These are phyloP conservation scores for Leucania comma DNA, from an alignment of 2,888 invertebrate genomes.

Conservation along the genomic window DNA sequence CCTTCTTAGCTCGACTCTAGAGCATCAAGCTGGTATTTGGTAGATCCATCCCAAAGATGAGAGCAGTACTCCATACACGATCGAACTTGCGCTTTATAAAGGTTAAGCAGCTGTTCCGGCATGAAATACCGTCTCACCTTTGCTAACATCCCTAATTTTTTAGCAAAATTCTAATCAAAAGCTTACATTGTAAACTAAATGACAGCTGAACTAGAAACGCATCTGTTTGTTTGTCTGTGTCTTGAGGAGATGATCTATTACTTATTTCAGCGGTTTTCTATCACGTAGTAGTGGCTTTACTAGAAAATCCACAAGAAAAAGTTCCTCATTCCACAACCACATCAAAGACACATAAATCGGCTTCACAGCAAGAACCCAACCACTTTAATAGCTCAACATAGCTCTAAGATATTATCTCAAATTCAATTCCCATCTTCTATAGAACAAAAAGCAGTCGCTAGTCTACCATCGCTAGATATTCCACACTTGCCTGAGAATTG, in stretches of 20 bases:
- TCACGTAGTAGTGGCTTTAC: background rate
- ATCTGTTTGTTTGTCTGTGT: background rate
- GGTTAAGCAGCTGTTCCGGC: no score
- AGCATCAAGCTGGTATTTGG: no score
- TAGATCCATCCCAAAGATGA: no score
- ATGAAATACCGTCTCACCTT: no score
- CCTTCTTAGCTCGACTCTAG: no score
- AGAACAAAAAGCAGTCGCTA: slow-evolving; percentile 48
- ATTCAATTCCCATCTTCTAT: slow-evolving; percentile 42
- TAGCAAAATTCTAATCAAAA: no score
- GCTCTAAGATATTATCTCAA: slow-evolving; percentile 44
- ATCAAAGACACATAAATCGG: slow-evolving; percentile 24
- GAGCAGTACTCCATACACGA: no score
- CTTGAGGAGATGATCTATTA: background rate
- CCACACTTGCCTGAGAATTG: slow-evolving; percentile 81
- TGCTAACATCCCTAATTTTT: no score
- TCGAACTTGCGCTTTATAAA: no score
- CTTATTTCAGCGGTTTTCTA: background rate
- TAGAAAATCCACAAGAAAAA: slow-evolving; percentile 10
- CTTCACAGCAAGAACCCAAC: slow-evolving; percentile 31
- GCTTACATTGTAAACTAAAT: no score
- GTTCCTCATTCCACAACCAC: slow-evolving; percentile 6
- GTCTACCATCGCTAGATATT: slow-evolving; percentile 70
- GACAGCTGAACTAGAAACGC: no score
- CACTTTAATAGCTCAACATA: slow-evolving; percentile 46